Conservation (phyloP, 2,797 vertebrate species). For the Poecilia wingei region DNA sequence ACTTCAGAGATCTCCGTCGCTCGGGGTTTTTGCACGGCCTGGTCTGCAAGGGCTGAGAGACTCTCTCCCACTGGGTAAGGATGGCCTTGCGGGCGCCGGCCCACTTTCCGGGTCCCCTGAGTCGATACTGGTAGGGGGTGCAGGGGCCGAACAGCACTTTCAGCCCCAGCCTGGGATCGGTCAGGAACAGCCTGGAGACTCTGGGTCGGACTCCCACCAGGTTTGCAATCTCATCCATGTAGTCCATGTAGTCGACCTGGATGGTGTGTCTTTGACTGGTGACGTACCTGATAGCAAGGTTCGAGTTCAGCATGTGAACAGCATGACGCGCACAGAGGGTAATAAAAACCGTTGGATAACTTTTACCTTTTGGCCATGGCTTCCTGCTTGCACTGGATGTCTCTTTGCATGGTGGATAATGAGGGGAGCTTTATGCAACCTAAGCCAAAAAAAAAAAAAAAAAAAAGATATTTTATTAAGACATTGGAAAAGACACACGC, state of each 20-base stretch:
- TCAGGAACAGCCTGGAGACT: slow-evolving; percentile 77
- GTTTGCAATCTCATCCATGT: slow-evolving; percentile 89
- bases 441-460: slow-evolving; percentile 23
- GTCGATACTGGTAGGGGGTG: slow-evolving; percentile 88
- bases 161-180: slow-evolving; percentile 83
- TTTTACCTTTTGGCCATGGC: slow-evolving; percentile 72
- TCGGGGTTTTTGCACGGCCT: slow-evolving; percentile 36
- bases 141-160: slow-evolving; percentile 80
- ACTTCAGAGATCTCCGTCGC: slow-evolving; percentile 24
- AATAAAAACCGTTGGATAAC: neutral
- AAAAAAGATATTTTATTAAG: slow-evolving; percentile 1
- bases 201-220: slow-evolving; percentile 81
- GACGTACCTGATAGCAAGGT: slow-evolving; percentile 81
- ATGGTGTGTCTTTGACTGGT: slow-evolving; percentile 86
- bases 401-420: slow-evolving; percentile 72
- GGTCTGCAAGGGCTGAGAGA: slow-evolving; percentile 82
- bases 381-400: slow-evolving; percentile 70
- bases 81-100: slow-evolving; percentile 82
- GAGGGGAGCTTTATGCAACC: slow-evolving; percentile 77
- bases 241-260: slow-evolving; percentile 84
- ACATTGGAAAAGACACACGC: neutral
- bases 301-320: neutral
- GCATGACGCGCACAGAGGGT: neutral
- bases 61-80: slow-evolving; percentile 82
- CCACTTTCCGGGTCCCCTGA: slow-evolving; percentile 86